Conservation (phyloP, 2,888 invertebrate species). For the Melangyna quadrimaculata region DNA sequence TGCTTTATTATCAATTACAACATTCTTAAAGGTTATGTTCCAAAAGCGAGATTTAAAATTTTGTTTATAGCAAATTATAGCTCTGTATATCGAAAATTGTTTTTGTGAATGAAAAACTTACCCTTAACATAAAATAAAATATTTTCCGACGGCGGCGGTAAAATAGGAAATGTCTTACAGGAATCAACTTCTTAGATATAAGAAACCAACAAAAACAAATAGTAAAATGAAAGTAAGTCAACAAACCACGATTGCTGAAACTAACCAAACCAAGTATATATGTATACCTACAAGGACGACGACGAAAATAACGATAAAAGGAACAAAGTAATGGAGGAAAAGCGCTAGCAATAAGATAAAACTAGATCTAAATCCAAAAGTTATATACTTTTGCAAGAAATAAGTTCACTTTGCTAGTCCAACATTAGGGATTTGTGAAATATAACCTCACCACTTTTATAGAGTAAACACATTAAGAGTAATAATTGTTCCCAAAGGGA, state of each 20-base stretch:
- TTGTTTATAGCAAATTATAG: too few species aligned
- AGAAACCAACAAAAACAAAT: slow-evolving; percentile 10
- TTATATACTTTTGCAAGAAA: slow-evolving; percentile 12
- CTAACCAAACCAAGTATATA: neutral
- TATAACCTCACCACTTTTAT: slow-evolving; percentile 59
- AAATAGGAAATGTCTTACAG: neutral
- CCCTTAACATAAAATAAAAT: neutral
- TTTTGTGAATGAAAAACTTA: neutral
- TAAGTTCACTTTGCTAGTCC: slow-evolving; percentile 41
- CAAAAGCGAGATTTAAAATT: too few species aligned
- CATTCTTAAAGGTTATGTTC: too few species aligned
- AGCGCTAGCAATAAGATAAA: slow-evolving; percentile 43
- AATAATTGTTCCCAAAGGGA: slow-evolving; percentile 72
- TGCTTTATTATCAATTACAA: too few species aligned
- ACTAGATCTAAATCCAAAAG: slow-evolving; percentile 38
- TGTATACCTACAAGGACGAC: neutral
- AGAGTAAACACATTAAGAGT: slow-evolving; percentile 71
- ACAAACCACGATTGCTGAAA: slow-evolving; percentile 26
- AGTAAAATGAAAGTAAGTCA: neutral
- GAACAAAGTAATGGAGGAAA: slow-evolving; percentile 27
- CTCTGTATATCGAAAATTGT: too few species aligned
- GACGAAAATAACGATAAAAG: slow-evolving; percentile 14
- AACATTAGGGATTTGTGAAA: slow-evolving; percentile 68
- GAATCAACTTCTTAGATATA: neutral
- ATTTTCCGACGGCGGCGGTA: neutral